A percentile compares a stretch with the other conserved stretches of the same genome.
These are phyloP conservation scores for Todiramphus chloris DNA, from an alignment of 2,113 vertebrate genomes.

Conservation along the genomic window DNA sequence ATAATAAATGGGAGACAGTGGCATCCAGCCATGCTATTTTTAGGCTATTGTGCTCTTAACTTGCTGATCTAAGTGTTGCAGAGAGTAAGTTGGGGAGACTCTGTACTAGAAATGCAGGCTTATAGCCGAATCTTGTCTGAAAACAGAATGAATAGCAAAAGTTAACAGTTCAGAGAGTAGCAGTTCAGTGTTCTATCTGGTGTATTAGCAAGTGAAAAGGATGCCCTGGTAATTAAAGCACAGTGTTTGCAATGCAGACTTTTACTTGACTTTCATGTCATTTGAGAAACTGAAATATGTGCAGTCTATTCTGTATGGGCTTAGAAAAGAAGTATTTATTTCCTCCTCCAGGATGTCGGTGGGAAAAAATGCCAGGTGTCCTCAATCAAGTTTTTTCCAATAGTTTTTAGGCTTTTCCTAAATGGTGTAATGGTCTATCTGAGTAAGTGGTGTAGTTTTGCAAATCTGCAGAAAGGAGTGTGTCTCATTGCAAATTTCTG, in stretches of 20 bases:
- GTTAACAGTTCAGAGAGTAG: background rate
- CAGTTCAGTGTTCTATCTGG: background rate
- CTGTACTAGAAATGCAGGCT: background rate
- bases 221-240: conserved; percentile 1
- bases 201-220: background rate
- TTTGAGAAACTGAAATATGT: conserved; percentile 22
- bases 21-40: conserved; percentile 43
- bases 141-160: background rate
- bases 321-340: conserved; percentile 14
- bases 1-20: conserved; percentile 24
- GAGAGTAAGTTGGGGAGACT: conserved; percentile 12
- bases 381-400: background rate
- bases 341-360: background rate
- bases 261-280: background rate
- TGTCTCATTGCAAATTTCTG: background rate
- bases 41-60: conserved; percentile 44
- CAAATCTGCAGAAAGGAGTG: background rate
- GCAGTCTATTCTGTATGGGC: conserved; percentile 33
- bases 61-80: conserved; percentile 63
- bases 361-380: conserved; percentile 7
- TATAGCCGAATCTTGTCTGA: background rate
- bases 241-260: background rate
- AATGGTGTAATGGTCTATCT: background rate
- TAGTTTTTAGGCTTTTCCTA: background rate
- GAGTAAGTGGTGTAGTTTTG: background rate